Conservation (phyloP, 2,113 vertebrate genomes). For the Xiphias gladius region DNA sequence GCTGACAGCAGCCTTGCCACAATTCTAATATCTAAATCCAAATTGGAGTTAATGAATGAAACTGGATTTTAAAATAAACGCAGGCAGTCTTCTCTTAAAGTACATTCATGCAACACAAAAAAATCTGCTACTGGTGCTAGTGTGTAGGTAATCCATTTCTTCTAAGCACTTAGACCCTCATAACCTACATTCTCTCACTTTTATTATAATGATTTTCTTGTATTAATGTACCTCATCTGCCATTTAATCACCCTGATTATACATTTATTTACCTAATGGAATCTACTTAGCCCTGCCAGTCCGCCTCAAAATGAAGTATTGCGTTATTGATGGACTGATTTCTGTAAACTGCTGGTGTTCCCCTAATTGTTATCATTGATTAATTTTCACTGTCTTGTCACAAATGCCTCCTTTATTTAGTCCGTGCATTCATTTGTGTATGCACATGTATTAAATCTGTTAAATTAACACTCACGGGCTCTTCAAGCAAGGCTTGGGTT, state of each 20-base stretch:
- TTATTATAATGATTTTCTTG: conserved; percentile 66
- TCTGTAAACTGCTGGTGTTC: conserved; percentile 80
- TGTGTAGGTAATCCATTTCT: neutral
- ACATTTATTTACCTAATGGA: conserved; percentile 85
- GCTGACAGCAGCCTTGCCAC: conserved; percentile 25
- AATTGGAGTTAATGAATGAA: conserved; percentile 34
- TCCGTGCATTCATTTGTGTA: conserved; percentile 21
- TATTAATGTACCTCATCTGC: conserved; percentile 78
- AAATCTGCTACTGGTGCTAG: conserved; percentile 13
- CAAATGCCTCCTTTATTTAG: conserved; percentile 67
- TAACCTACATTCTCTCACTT: conserved; percentile 54
- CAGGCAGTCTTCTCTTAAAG: neutral
- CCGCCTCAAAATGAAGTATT: conserved; percentile 83
- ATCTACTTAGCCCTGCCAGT: conserved; percentile 76
- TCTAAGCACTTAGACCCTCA: neutral
- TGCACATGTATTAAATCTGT: neutral
- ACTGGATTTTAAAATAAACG: conserved; percentile 27
- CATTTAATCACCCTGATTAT: conserved; percentile 86
- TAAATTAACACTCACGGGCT: conserved; percentile 4
- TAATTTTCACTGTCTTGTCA: conserved; percentile 81
- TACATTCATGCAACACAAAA: conserved; percentile 7
- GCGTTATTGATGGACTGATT: conserved; percentile 83
- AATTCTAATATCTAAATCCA: conserved; percentile 25
- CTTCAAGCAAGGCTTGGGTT: neutral
- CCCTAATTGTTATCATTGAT: conserved; percentile 85